Conservation (phyloP, 35 echinoderm and acorn worm species). For the Hemicentrotus pulcherrimus region DNA sequence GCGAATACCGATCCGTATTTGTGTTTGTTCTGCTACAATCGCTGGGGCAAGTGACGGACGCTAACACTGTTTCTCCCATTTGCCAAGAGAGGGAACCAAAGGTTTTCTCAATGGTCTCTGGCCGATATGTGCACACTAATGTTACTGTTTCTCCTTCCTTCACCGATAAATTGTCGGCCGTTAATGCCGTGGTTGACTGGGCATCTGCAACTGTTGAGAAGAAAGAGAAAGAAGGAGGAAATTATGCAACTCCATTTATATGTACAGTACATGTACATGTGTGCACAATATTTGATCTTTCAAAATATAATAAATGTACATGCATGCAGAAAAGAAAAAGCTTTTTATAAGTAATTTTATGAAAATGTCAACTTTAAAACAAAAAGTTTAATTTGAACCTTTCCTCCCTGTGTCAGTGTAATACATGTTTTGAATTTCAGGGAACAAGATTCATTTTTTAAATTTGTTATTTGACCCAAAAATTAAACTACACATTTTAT, state of each 20-base stretch:
- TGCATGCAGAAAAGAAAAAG: background rate
- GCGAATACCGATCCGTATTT: background rate
- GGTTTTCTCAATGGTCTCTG: background rate
- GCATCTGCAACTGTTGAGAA: background rate
- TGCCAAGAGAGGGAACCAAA: conserved; percentile 40
- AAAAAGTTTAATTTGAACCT: no score
- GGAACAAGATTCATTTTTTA: no score
- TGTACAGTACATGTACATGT: no score
- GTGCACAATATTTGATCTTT: no score
- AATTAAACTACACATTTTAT: no score
- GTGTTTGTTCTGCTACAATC: background rate
- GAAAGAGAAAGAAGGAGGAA: background rate
- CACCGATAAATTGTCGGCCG: background rate
- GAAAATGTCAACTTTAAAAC: background rate
- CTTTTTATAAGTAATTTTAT: background rate
- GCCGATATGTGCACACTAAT: background rate
- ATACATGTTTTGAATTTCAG: no score
- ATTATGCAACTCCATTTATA: background rate
- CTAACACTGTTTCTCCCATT: background rate
- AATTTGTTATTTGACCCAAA: no score
- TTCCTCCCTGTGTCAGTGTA: background rate
- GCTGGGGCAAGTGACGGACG: background rate
- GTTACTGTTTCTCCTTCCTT: conserved; percentile 37
- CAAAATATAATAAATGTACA: no score
- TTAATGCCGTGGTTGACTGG: background rate